Base-by-base conservation (phyloP, 2,113 vertebrate genomes). In the Oreochromis spilurus region DNA sequence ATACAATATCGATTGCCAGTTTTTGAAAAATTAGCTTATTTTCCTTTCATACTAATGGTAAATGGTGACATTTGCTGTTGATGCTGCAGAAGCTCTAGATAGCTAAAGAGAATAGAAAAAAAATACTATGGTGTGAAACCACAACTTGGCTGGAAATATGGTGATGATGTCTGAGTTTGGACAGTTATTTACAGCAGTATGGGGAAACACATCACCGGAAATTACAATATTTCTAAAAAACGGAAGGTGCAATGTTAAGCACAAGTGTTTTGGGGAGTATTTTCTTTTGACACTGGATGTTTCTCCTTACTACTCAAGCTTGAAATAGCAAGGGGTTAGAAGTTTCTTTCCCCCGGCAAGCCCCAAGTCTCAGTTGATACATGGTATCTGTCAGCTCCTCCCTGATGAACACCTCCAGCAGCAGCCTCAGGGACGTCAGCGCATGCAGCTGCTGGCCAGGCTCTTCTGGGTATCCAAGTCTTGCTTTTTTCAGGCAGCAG, bases 311-410 rank as follows among this genome's bases (percentile, higher is more conserved):
- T 67, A 86, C 84, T 85, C 75, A 60, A 85, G 58, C 83, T 87
- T 77, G 79, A 92, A 91, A 87, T 83, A 88, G 81, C 78, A 60
- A 75, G 84, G 53, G 85, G 72, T 83, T 81, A 81, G 85, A 62
- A 36, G 38, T 50, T 40, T 48, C 75, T 88, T 84, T 90, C 84
- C 72, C 86, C 85, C 79, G 43, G 81, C 79, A 54, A 87, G 79
- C 84, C 62, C 70, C 38, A 45, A 38, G 89, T 86, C 70, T 89
- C 86, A 24, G 84, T 34, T 91, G 91, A 91, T 90, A 72, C 87
- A 90, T 89, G 88, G 90, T 90, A 83, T 87, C 86, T 93, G 92
- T 92, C 91, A 90, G 90, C 87, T 87, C 57, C 53, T 93, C 90
- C 92, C 88, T 67, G 89, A 89, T 90, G 92, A 93, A 87, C 88